A percentile compares a stretch with the other conserved stretches of the same genome.
These are phyloP conservation scores for Lasioglossum lativentre DNA, from an alignment of 2,888 invertebrate species.

Conservation along the genomic window DNA sequence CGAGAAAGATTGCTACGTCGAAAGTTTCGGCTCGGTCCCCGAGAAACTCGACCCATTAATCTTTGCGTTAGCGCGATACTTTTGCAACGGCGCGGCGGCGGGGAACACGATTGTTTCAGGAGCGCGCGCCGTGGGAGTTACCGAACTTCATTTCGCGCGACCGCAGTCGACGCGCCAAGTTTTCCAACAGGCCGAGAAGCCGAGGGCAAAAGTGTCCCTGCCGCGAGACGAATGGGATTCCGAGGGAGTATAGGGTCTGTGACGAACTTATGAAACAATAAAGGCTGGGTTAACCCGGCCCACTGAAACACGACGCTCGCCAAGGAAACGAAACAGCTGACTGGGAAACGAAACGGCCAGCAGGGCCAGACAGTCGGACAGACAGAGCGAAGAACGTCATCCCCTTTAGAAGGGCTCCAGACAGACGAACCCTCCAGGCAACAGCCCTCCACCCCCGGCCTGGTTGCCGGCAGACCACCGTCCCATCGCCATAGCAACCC, in stretches of 20 bases:
- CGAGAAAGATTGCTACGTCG: conserved; percentile 15
- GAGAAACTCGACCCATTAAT: conserved; percentile 13
- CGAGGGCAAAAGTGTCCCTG: not conserved
- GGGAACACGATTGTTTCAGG: not conserved
- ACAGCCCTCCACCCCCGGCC: conserved; percentile 55
- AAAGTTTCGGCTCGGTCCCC: not conserved
- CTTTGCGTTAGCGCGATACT: conserved; percentile 10
- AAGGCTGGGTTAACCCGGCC: not conserved
- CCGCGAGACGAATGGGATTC: not conserved
- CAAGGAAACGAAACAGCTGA: conserved; percentile 67
- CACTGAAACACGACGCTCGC: not conserved
- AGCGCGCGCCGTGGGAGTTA: not conserved
- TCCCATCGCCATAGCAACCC: conserved; percentile 83
- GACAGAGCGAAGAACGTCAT: conserved; percentile 71
- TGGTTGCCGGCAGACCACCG: conserved; percentile 52
- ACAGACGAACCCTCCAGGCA: conserved; percentile 78
- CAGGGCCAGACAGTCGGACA: conserved; percentile 38
- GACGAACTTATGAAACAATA: conserved; percentile 5
- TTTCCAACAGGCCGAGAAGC: not conserved
- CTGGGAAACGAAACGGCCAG: conserved; percentile 30
- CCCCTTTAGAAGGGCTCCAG: conserved; percentile 80
- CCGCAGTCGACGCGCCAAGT: not conserved
- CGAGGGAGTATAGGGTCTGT: not conserved
- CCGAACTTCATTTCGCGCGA: conserved; percentile 14
- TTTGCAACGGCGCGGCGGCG: too few relatives aligned